Evolutionary conservation across 2,113 vertebrate genomes (phyloP), one percentile per base, ranked within the genome.

Genomic region (Sylvia atricapilla): DNA sequence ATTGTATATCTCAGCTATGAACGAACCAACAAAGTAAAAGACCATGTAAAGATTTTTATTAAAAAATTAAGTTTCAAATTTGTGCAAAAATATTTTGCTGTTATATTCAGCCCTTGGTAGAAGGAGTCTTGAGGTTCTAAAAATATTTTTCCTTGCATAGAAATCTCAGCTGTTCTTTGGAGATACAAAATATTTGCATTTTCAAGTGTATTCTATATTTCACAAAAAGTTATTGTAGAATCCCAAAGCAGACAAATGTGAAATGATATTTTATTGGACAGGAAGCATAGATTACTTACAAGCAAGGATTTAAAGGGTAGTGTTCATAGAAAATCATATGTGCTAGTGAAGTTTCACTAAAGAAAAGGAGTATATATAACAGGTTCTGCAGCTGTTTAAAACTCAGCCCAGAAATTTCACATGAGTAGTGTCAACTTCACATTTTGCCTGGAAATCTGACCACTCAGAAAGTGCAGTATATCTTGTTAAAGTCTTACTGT

Each of bases 401-500:
- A 43, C 46, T 77, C 50, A 87, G 53, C 28, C 31, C n/a, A 66
- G 75, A 74, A 72, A 72, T 25, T 27, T 39, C 27, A 17, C 23
- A 43, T 39, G 9, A 89, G 33, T 63, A 60, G 11, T 50, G 37
- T 67, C 22, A 87, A 30, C 24, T 86, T 86, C 63, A 78, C 13
- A 62, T 92, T 90, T 75, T 84, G 93, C 84, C 83, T 91, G 72
- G 84, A 96, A 90, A 83, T 39, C 46, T 92, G 84, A 67, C 83
- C 44, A 50, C 56, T 76, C 18, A 66, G 88, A 93, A 93, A 91
- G 64, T 56, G 56, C 15, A 64, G 63, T 56, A 41, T 68, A 46
- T 92, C 94, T 95, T 96, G 35, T 84, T 75, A 80, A 75, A 86
- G 17, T 37, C 84, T 95, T 62, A 83, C 30, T 80, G 15, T 77